Percentiles rank a stretch among this genome's conserved stretches.
phyloP scores from a whole-genome alignment of 2,888 invertebrate genomes.

The Trachelus tabidus region DNA sequence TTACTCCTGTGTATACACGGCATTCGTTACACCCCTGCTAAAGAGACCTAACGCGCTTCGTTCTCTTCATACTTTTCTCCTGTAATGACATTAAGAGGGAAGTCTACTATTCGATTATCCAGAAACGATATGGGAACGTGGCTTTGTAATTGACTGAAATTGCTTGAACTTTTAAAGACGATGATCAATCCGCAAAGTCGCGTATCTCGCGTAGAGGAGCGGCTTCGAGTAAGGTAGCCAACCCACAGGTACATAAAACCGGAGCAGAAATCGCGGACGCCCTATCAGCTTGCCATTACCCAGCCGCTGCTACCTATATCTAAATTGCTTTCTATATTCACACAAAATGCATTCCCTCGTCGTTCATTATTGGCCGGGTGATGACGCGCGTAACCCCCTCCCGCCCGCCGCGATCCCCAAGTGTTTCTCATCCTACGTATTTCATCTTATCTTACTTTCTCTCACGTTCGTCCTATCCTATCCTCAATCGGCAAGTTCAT shows the following conservation, averaged over 20 bases:
- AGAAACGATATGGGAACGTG: neutral
- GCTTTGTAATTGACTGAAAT: neutral
- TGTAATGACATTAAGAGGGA: neutral
- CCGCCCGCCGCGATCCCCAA: neutral
- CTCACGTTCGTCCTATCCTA: neutral
- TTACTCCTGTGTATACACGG: neutral
- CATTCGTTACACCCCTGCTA: neutral
- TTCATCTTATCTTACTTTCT: neutral
- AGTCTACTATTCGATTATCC: neutral
- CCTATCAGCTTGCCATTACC: slow-evolving; percentile 33
- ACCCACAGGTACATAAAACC: neutral
- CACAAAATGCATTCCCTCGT: slow-evolving; percentile 46
- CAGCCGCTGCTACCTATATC: slow-evolving; percentile 27
- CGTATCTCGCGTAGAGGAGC: neutral
- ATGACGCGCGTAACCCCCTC: slow-evolving; percentile 21
- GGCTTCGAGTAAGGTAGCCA: neutral
- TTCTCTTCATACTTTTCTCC: neutral
- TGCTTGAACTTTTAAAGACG: neutral
- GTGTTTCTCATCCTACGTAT: neutral
- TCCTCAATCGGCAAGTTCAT: neutral
- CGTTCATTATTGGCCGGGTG: slow-evolving; percentile 42
- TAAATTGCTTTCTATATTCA: slow-evolving; percentile 53
- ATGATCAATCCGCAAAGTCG: neutral
- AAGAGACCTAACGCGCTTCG: neutral
- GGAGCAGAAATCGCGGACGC: slow-evolving; percentile 34